Percentiles rank a stretch among this genome's conserved stretches.
These are phyloP conservation scores for Alviniconcha strummeri DNA, from an alignment of 2,888 invertebrate species.

Conservation along the genomic window DNA sequence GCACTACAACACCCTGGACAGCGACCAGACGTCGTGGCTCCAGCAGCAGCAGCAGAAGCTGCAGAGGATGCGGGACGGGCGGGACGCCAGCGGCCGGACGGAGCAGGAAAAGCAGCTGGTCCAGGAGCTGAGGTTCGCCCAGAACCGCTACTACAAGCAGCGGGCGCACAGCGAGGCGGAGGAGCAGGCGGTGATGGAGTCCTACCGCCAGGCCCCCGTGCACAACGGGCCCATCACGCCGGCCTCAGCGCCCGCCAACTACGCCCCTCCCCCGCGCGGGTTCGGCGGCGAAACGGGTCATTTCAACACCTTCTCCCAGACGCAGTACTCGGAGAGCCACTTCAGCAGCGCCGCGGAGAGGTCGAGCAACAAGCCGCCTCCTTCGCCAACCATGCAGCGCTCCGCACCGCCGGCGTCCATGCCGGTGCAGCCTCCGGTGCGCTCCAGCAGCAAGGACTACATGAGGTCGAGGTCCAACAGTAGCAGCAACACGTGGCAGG, in stretches of 20 bases:
- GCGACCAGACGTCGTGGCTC: conserved; percentile 65
- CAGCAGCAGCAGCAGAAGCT: conserved; percentile 71
- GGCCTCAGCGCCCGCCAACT: conserved; percentile 46
- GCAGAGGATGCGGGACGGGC: conserved; percentile 55
- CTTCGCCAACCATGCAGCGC: conserved; percentile 56
- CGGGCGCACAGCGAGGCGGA: conserved; percentile 76
- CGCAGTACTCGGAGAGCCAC: conserved; percentile 41
- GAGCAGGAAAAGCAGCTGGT: conserved; percentile 86
- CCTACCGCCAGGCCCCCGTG: conserved; percentile 44
- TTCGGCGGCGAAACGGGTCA: conserved; percentile 47
- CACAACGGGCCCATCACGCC: conserved; percentile 56
- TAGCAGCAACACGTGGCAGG: conserved; percentile 47
- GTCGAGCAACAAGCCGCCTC: conserved; percentile 55
- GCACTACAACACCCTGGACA: conserved; percentile 53
- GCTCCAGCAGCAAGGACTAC: conserved; percentile 63
- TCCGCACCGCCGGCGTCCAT: conserved; percentile 46
- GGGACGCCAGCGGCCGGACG: conserved; percentile 49
- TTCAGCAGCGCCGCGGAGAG: conserved; percentile 39
- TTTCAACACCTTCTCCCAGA: conserved; percentile 41
- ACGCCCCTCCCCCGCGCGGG: conserved; percentile 40
- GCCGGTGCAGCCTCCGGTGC: conserved; percentile 48
- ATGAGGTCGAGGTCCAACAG: conserved; percentile 59
- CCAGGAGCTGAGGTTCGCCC: conserved; percentile 76
- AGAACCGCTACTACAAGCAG: conserved; percentile 76
- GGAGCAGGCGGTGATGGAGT: conserved; percentile 61